Evolutionary conservation across 2,797 vertebrate species (phyloP).

Genomic region (Nyctalus aviator): DNA sequence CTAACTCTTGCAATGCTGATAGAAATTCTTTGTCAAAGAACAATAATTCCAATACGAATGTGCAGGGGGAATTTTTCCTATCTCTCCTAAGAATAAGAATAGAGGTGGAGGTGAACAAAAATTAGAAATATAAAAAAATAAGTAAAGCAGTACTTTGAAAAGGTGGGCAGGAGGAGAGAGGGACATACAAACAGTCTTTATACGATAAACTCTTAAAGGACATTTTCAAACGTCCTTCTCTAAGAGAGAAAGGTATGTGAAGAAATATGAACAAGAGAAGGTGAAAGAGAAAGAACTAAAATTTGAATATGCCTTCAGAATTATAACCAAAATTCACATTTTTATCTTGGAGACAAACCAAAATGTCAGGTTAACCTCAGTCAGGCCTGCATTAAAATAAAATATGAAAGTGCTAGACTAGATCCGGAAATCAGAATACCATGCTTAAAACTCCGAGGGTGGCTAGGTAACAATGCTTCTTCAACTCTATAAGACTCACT

Average conservation of each 20-base stretch:
- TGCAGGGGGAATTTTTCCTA: slow-evolving; percentile 38
- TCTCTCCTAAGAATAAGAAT: slow-evolving; percentile 67
- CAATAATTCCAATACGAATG: slow-evolving; percentile 46
- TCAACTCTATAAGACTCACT: slow-evolving; percentile 56
- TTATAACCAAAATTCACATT: slow-evolving; percentile 61
- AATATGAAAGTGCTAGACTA: slow-evolving; percentile 56
- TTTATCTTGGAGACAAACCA: slow-evolving; percentile 66
- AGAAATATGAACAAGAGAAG: slow-evolving; percentile 10
- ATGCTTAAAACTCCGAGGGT: slow-evolving; percentile 51
- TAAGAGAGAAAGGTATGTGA: neutral
- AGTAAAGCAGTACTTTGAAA: slow-evolving; percentile 58
- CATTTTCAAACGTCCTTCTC: slow-evolving; percentile 52
- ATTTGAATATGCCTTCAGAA: slow-evolving; percentile 60
- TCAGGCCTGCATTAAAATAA: slow-evolving; percentile 62
- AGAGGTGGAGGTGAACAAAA: slow-evolving; percentile 39
- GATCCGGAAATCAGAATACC: slow-evolving; percentile 61
- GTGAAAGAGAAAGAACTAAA: slow-evolving; percentile 26
- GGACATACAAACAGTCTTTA: slow-evolving; percentile 11
- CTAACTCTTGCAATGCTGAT: slow-evolving; percentile 64
- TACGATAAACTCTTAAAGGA: slow-evolving; percentile 39
- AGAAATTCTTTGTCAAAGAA: slow-evolving; percentile 71
- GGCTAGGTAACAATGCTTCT: slow-evolving; percentile 57
- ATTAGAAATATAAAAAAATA: slow-evolving; percentile 66
- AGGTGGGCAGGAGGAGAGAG: neutral
- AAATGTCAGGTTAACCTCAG: slow-evolving; percentile 67